Percentiles rank a stretch among this genome's conserved stretches.
These are phyloP conservation scores for Aegithalos caudatus DNA, from an alignment of 2,113 vertebrate species.

Conservation along the genomic window DNA sequence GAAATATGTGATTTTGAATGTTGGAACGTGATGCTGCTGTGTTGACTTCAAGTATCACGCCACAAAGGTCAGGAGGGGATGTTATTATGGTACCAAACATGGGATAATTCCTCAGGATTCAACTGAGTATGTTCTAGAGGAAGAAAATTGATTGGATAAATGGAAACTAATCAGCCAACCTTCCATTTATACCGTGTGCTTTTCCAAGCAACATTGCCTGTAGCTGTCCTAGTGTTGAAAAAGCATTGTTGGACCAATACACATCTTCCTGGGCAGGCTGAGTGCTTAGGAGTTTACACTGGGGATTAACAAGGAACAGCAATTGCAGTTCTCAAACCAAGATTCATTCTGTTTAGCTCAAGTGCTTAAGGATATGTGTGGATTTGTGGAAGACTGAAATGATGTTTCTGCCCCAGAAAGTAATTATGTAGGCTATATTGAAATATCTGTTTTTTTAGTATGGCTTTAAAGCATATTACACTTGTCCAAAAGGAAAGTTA, in stretches of 20 bases:
- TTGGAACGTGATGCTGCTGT: constrained; percentile 9
- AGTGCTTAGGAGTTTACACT: not conserved
- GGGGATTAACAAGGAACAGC: not conserved
- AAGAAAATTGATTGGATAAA: constrained; percentile 19
- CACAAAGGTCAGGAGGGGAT: not conserved
- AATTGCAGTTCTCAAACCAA: not conserved
- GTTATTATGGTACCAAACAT: not conserved
- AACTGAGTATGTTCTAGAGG: not conserved
- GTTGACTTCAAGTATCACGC: not conserved
- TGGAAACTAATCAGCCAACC: not conserved
- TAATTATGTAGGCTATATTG: not conserved
- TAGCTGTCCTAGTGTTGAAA: not conserved
- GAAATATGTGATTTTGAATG: constrained; percentile 24
- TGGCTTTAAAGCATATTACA: not conserved
- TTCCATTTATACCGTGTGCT: not conserved
- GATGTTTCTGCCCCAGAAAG: not conserved
- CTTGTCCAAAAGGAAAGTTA: not conserved
- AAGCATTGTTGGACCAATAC: not conserved
- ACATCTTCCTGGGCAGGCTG: not conserved
- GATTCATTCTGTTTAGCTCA: not conserved
- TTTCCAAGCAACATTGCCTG: not conserved
- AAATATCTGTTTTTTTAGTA: not conserved
- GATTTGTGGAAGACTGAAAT: not conserved
- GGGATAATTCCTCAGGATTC: not conserved
- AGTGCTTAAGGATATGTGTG: not conserved